A percentile compares a stretch with the other conserved stretches of the same genome.
Evolutionary conservation across 2,888 invertebrate genomes (phyloP).

Genomic region (Apamea crenata): DNA sequence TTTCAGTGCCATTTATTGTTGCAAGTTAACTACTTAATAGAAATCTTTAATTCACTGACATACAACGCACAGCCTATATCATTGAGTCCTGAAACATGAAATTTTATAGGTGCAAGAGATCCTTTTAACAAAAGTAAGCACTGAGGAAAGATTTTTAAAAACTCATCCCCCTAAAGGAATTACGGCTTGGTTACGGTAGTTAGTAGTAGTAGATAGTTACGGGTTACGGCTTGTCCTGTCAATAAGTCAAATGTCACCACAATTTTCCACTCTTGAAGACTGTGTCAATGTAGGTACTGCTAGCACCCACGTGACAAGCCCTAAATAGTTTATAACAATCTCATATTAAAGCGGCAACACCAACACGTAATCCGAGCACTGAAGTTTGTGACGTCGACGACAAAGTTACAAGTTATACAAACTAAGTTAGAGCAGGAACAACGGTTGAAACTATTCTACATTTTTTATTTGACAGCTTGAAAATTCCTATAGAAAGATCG

Average conservation of each 20-base stretch:
- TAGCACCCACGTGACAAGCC: neutral
- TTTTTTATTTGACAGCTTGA: slow-evolving; percentile 31
- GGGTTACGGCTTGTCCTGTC: too few species aligned
- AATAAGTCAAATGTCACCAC: too few species aligned
- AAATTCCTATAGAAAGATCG: neutral
- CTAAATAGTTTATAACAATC: slow-evolving; percentile 17
- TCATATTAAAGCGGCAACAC: slow-evolving; percentile 35
- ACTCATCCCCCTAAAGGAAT: too few species aligned
- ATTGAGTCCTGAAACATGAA: too few species aligned
- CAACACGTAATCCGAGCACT: slow-evolving; percentile 25
- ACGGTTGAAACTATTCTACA: slow-evolving; percentile 40
- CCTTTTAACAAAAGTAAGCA: too few species aligned
- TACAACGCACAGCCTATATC: too few species aligned
- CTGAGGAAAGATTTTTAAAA: too few species aligned
- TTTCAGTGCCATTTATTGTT: neutral
- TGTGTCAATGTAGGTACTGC: neutral
- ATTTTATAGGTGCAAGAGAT: too few species aligned
- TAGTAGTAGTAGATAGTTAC: too few species aligned
- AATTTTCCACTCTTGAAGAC: neutral
- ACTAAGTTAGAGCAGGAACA: slow-evolving; percentile 36
- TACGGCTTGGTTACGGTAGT: too few species aligned
- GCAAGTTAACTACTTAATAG: too few species aligned
- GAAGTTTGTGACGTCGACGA: slow-evolving; percentile 34
- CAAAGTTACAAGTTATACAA: slow-evolving; percentile 42
- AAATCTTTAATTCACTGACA: neutral